Conservation (phyloP, 2,797 vertebrate genomes). For the Anolis apletophallus region DNA sequence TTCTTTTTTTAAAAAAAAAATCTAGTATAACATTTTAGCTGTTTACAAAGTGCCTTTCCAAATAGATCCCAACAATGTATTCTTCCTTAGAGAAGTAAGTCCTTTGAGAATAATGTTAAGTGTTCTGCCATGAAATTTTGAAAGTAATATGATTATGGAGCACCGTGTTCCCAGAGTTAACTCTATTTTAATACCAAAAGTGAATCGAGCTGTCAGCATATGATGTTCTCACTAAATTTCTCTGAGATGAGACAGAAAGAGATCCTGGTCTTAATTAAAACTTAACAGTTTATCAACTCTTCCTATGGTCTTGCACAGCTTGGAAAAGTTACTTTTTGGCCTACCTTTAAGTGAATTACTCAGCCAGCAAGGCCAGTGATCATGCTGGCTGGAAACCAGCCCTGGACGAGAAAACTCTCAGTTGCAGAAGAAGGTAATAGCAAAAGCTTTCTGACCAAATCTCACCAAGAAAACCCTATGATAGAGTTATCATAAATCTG, state of each 20-base stretch:
- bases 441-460: no score
- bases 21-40: conserved; percentile 28
- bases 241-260: conserved; percentile 3
- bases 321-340: no score
- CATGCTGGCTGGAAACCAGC: no score
- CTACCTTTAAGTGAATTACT: no score
- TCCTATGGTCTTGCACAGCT: background rate
- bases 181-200: conserved; percentile 28
- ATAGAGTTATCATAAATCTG: no score
- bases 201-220: conserved; percentile 8
- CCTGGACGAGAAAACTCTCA: no score
- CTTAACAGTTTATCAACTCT: background rate
- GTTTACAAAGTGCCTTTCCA: conserved; percentile 43
- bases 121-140: conserved; percentile 46
- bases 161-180: conserved; percentile 32
- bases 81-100: conserved; percentile 23
- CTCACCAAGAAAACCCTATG: no score
- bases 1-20: background rate
- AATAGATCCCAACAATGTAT: conserved; percentile 44
- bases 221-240: conserved; percentile 17
- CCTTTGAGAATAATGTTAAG: conserved; percentile 35
- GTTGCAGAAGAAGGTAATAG: no score
- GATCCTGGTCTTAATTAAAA: conserved; percentile 17
- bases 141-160: conserved; percentile 39
- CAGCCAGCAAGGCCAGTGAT: no score